Conservation (phyloP, 2,888 invertebrate species). For the Diaphora mendica region DNA sequence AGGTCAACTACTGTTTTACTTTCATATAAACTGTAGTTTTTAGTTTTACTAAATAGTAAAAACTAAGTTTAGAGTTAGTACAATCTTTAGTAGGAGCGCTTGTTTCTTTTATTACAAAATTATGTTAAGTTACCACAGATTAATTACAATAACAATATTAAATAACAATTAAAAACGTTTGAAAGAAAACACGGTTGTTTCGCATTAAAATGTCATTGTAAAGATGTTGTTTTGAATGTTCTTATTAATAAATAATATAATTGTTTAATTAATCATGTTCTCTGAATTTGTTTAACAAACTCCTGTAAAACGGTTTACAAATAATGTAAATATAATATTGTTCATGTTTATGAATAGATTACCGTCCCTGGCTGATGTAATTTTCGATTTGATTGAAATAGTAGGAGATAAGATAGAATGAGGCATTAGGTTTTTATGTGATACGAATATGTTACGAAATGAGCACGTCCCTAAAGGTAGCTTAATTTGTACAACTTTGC, state of each 20-base stretch:
- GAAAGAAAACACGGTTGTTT: not conserved
- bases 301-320: not conserved
- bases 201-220: not conserved
- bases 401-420: constrained; percentile 39
- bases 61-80: not conserved
- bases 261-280: not conserved
- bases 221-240: not conserved
- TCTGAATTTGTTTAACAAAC: not conserved
- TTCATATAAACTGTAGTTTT: not conserved
- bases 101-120: not conserved
- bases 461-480: constrained; percentile 24
- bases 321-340: constrained; percentile 2
- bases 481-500: constrained; percentile 58
- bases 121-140: not conserved
- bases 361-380: constrained; percentile 29
- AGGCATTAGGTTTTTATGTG: constrained; percentile 22
- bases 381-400: constrained; percentile 38
- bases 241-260: not conserved
- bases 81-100: not conserved
- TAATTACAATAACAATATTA: not conserved
- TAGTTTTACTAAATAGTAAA: not conserved
- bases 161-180: not conserved
- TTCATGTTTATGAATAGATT: constrained; percentile 32
- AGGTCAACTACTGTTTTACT: not conserved
- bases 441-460: constrained; percentile 24